phyloP scores from a whole-genome alignment of 2,113 vertebrate genomes.

The Paracanthobrama guichenoti region DNA sequence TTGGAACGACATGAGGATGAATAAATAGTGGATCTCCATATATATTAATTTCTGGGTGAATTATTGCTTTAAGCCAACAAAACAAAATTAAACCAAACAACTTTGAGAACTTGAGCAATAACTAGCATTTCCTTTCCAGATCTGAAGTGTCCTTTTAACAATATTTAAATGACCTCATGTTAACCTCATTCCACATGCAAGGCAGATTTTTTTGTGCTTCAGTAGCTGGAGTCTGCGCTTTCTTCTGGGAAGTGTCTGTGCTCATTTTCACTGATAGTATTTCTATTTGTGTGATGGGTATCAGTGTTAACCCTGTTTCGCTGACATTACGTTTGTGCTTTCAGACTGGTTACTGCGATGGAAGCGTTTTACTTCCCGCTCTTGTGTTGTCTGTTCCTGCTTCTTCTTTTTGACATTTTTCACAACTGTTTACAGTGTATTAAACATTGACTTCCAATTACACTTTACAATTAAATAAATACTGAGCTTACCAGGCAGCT shows the following conservation, averaged over 20 bases:
- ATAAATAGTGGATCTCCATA: neutral
- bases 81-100: conserved; percentile 22
- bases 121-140: neutral
- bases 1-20: neutral
- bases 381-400: neutral
- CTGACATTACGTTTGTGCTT: conserved; percentile 13
- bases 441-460: conserved; percentile 4
- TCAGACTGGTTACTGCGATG: neutral
- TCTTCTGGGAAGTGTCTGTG: conserved; percentile 10
- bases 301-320: conserved; percentile 19
- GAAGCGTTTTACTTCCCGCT: neutral
- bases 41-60: neutral
- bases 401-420: neutral
- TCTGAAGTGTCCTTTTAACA: neutral
- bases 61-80: conserved; percentile 24
- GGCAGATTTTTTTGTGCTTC: neutral
- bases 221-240: neutral
- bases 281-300: conserved; percentile 16
- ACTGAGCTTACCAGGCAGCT: neutral
- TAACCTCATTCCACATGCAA: neutral
- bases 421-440: conserved; percentile 3
- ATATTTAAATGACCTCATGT: neutral
- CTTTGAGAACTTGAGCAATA: neutral
- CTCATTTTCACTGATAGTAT: conserved; percentile 18
- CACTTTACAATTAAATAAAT: conserved; percentile 8